Base-by-base conservation (phyloP, 2,888 invertebrate species). In the Neoscelio sp. region DNA sequence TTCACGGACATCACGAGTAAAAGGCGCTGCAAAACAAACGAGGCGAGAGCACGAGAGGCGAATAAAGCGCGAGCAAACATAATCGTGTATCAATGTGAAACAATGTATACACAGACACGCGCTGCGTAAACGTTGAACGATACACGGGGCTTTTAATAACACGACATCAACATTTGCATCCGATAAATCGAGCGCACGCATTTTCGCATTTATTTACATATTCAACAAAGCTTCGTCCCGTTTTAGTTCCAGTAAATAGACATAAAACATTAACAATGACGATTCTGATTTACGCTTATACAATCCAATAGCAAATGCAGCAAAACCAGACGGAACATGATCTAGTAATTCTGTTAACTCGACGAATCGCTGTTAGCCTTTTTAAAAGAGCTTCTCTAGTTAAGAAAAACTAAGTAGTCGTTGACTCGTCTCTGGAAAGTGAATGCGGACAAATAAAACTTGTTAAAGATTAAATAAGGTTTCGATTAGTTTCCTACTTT, bases 1-100 rank as follows among this genome's bases (percentile, higher is more conserved):
- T 82, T 76, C 80, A 78, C 76, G 73, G 76, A 75, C 62, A 75
- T 67, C 74, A 75, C 48, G 54, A 40, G 65, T 75, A 65, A 74
- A 78, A 74, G 64, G 62, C 70, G 70, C 70, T 64, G 56, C 60
- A 78, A 78, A 83, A 80, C 80, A 80, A 83, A 80, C 70, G 81
- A 82, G 76, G 44, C 67, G 42, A 68, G 68, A 64, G 35, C 58
- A 33, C 67, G 56, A 42, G n/a, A n/a, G 58, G 62, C 56, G 79
- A 73, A 64, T 67, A 71, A 76, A 77, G 48, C 74, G 60, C 80
- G 73, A 74, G 70, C 73, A 71, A 78, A 80, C 80, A 80, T 80
- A 76, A 67, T 56, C 75, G 58, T 46, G 54, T 54, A 67, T 71
- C 75, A 48, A 56, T 54, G 70, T 33, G 65, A 60, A 60, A 67